Percentiles rank a stretch among this genome's conserved stretches.
Evolutionary conservation across 1,140 invertebrate genomes (phyloP).

Genomic region (Colletes gigas): DNA sequence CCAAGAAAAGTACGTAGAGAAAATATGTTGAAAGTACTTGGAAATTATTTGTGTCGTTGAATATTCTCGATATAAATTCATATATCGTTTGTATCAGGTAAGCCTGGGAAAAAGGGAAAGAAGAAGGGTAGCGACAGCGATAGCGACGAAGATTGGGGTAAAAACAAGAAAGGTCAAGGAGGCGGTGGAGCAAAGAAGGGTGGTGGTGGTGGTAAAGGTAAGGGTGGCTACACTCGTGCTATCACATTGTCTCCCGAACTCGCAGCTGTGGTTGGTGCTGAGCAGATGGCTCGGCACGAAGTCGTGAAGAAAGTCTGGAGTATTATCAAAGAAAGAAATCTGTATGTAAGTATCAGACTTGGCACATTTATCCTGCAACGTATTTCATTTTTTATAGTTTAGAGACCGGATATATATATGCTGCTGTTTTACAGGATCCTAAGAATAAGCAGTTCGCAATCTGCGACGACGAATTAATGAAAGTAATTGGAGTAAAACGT

Average conservation of each 20-base stretch:
- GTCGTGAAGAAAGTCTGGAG: conserved; percentile 96
- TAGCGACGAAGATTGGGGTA: conserved; percentile 90
- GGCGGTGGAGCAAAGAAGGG: conserved; percentile 79
- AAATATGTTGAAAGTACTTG: neutral
- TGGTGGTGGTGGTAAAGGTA: conserved; percentile 85
- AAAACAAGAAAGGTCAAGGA: conserved; percentile 82
- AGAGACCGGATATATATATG: conserved; percentile 1
- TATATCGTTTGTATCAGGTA: conserved; percentile 54
- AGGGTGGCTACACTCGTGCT: conserved; percentile 90
- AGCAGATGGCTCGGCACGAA: conserved; percentile 93
- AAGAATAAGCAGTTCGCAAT: conserved; percentile 97
- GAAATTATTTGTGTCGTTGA: no score
- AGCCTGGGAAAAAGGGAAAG: conserved; percentile 83
- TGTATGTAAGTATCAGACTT: conserved; percentile 84
- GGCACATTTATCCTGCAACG: neutral
- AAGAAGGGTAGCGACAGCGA: conserved; percentile 89
- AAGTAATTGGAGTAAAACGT: conserved; percentile 93
- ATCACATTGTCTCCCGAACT: conserved; percentile 93
- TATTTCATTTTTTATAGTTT: neutral
- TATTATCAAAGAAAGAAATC: conserved; percentile 94
- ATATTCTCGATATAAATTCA: neutral
- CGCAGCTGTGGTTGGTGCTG: conserved; percentile 91
- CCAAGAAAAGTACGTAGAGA: conserved; percentile 74
- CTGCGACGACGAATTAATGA: conserved; percentile 94
- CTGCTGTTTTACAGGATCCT: conserved; percentile 85